Conservation (phyloP, 2,888 invertebrate genomes). For the Idaea straminata region DNA sequence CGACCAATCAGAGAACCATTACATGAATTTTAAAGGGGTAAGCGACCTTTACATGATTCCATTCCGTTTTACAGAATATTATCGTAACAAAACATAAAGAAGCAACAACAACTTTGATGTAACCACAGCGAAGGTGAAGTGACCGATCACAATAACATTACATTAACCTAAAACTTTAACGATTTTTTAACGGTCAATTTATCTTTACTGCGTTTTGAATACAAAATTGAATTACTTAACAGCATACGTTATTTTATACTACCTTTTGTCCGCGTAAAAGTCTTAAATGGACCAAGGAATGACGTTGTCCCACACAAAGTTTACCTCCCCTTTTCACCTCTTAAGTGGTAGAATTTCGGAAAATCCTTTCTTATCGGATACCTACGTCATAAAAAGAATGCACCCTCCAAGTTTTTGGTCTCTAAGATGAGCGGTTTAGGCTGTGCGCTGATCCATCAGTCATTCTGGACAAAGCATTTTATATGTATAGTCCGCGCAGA, state of each 20-base stretch:
- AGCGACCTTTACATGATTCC: background rate
- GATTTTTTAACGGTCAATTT: background rate
- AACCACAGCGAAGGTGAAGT: background rate
- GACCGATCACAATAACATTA: background rate
- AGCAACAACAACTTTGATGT: background rate
- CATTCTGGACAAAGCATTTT: no score
- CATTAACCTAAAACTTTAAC: slow-evolving; percentile 1
- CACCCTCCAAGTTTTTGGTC: no score
- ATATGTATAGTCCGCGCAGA: no score
- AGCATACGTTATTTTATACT: background rate
- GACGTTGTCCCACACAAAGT: no score
- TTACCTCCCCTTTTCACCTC: no score
- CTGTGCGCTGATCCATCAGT: no score
- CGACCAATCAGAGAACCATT: background rate
- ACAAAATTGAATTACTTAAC: background rate
- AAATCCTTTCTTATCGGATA: no score
- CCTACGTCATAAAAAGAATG: no score
- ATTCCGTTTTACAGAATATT: background rate
- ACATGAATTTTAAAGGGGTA: background rate
- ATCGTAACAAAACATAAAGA: background rate
- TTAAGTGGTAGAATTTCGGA: no score
- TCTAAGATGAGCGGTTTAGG: no score
- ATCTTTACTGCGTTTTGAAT: background rate
- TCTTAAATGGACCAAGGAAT: no score
- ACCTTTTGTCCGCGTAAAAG: no score